These are phyloP conservation scores for Magallana angulata DNA, from an alignment of 1,140 invertebrate genomes.

Conservation along the genomic window DNA sequence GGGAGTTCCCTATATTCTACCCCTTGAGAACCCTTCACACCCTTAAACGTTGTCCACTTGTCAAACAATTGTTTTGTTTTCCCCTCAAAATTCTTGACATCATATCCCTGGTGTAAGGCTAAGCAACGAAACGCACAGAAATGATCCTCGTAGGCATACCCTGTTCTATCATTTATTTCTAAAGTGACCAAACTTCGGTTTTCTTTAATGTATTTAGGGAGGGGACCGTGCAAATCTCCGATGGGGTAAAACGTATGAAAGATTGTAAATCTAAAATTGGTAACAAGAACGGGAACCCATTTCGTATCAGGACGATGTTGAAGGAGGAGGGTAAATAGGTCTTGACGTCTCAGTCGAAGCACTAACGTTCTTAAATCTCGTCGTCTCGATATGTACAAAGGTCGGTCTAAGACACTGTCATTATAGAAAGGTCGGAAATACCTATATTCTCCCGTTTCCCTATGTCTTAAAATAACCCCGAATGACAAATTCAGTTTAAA, in stretches of 20 bases:
- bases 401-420: conserved; percentile 19
- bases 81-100: conserved; percentile 6
- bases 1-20: conserved; percentile 12
- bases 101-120: not conserved
- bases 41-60: not conserved
- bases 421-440: conserved; percentile 36
- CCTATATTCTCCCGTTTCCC: conserved; percentile 27
- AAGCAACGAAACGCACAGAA: not conserved
- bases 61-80: conserved; percentile 5
- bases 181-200: not conserved
- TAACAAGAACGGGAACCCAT: conserved; percentile 12
- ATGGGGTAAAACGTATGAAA: conserved; percentile 23
- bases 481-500: conserved; percentile 33
- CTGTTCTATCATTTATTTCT: conserved; percentile 1
- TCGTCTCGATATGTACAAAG: not conserved
- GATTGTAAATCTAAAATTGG: conserved; percentile 19
- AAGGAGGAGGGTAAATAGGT: not conserved
- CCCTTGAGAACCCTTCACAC: conserved; percentile 3
- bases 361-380: not conserved
- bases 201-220: not conserved
- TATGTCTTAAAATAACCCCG: conserved; percentile 26
- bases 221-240: too few relatives aligned
- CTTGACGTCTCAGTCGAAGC: not conserved
- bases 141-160: not conserved
- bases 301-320: conserved; percentile 11